These are phyloP conservation scores for Pachydiplax longipennis DNA, from an alignment of 2,888 invertebrate genomes.

Conservation along the genomic window DNA sequence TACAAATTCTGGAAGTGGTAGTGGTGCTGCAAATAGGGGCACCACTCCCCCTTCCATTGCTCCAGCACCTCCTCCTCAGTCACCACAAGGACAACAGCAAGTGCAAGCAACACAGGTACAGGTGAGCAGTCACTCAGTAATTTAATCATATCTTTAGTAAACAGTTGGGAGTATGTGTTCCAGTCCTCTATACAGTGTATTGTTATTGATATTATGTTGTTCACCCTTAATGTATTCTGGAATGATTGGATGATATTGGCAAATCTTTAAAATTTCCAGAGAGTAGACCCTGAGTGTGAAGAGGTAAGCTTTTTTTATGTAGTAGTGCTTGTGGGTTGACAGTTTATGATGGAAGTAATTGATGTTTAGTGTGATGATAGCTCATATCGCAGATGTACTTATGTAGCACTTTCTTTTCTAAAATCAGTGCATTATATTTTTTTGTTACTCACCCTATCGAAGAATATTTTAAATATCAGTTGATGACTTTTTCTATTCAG, in stretches of 20 bases:
- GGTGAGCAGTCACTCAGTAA: background rate
- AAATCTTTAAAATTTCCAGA: background rate
- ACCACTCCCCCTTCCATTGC: conserved; percentile 37
- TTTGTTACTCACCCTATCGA: no score
- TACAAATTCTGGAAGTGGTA: conserved; percentile 3
- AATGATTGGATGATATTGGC: background rate
- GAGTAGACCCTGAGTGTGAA: background rate
- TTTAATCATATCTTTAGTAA: background rate
- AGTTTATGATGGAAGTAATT: no score
- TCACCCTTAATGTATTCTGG: background rate
- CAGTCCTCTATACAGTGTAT: background rate
- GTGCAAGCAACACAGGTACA: conserved; percentile 33
- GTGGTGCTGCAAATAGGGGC: conserved; percentile 20
- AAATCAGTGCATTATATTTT: no score
- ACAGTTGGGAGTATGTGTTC: background rate
- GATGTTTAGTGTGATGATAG: no score
- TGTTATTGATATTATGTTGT: background rate
- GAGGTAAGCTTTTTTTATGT: no score
- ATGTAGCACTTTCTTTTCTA: no score
- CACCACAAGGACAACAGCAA: conserved; percentile 37
- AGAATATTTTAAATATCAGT: no score
- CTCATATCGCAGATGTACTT: no score
- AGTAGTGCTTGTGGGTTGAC: no score
- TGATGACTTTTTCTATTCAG: no score
- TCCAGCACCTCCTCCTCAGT: conserved; percentile 14